Conservation (phyloP, 2,888 invertebrate species). For the Rhyacophila evoluta region DNA sequence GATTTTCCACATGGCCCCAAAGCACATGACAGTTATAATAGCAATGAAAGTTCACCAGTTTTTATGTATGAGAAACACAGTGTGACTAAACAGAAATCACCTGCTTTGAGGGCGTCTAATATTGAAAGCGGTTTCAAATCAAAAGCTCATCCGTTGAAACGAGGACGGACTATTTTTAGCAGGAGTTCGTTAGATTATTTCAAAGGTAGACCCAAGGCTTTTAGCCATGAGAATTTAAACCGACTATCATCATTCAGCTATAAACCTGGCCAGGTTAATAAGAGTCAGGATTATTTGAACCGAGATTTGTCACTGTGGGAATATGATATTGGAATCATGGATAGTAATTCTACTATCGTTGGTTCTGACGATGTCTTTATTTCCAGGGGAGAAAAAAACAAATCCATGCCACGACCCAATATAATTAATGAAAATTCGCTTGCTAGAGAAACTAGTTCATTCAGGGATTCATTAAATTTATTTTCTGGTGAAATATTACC, state of each 20-base stretch:
- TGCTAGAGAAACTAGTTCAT: neutral
- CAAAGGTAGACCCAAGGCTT: slow-evolving; percentile 66
- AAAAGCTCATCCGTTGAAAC: slow-evolving; percentile 28
- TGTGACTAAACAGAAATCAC: neutral
- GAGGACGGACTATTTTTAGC: slow-evolving; percentile 60
- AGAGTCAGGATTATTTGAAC: neutral
- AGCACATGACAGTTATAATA: neutral
- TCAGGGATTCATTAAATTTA: neutral
- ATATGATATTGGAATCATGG: neutral
- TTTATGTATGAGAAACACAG: neutral
- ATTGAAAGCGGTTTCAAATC: neutral
- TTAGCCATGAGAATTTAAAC: slow-evolving; percentile 64
- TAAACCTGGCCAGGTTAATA: neutral
- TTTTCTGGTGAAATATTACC: neutral
- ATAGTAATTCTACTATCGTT: neutral
- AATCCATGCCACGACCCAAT: too few species aligned
- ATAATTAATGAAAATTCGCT: too few species aligned
- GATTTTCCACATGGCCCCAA: slow-evolving; percentile 13
- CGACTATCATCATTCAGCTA: slow-evolving; percentile 57
- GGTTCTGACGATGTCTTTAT: neutral
- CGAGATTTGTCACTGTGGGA: neutral
- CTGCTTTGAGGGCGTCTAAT: slow-evolving; percentile 4
- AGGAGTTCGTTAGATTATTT: slow-evolving; percentile 61
- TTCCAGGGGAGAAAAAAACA: neutral
- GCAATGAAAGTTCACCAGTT: neutral